These are phyloP conservation scores for Hozukius guyotensis DNA, from an alignment of 2,797 vertebrate species.

Conservation along the genomic window DNA sequence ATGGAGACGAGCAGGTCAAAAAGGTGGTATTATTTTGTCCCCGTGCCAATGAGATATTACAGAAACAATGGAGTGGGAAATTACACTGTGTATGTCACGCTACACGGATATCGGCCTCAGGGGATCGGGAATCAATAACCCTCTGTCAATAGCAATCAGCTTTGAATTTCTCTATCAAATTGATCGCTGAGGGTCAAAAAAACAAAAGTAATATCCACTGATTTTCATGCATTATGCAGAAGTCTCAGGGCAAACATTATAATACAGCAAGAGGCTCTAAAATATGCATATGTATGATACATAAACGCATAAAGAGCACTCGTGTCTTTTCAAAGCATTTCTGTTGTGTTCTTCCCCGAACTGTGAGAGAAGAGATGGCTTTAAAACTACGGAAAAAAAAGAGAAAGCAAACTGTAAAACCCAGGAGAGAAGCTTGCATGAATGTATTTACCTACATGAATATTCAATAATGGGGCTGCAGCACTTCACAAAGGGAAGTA, in stretches of 20 bases:
- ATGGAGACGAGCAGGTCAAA: slow-evolving; percentile 40
- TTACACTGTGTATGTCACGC: slow-evolving; percentile 33
- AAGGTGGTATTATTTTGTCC: slow-evolving; percentile 25
- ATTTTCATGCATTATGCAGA: background rate
- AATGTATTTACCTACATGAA: slow-evolving; percentile 80
- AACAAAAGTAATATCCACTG: background rate
- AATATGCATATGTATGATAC: slow-evolving; percentile 18
- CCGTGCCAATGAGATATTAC: slow-evolving; percentile 29
- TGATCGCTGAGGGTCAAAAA: slow-evolving; percentile 8
- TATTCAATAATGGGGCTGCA: slow-evolving; percentile 74
- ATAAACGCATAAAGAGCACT: slow-evolving; percentile 17
- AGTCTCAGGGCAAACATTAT: background rate
- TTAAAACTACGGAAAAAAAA: slow-evolving; percentile 26
- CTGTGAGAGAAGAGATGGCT: slow-evolving; percentile 12
- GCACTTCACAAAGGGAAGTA: slow-evolving; percentile 70
- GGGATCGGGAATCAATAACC: slow-evolving; percentile 51
- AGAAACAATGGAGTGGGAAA: slow-evolving; percentile 44
- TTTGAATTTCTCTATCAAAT: slow-evolving; percentile 35
- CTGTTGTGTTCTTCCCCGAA: slow-evolving; percentile 9
- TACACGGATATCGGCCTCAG: slow-evolving; percentile 22
- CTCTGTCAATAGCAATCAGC: slow-evolving; percentile 52
- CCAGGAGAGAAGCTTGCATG: slow-evolving; percentile 53
- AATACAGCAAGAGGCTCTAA: background rate
- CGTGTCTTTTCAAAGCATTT: slow-evolving; percentile 30
- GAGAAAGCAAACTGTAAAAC: slow-evolving; percentile 48